A percentile compares a stretch with the other conserved stretches of the same genome.
Conservation (phyloP, 2,888 invertebrate genomes). For the Standfussiana lucernea region DNA sequence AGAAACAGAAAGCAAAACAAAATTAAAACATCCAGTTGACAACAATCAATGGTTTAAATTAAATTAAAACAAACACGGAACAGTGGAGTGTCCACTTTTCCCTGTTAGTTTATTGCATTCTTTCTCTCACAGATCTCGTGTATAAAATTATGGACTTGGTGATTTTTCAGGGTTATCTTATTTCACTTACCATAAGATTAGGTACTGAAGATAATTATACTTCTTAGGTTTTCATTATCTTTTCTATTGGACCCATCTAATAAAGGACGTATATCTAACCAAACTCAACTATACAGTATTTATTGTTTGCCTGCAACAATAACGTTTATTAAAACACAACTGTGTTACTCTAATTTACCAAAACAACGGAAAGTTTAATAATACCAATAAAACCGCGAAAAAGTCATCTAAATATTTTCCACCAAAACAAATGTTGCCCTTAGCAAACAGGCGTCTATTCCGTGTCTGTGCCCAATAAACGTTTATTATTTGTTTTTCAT, state of each 20-base stretch:
- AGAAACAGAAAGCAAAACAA: too few relatives aligned
- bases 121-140: too few relatives aligned
- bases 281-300: background rate
- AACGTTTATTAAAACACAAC: background rate
- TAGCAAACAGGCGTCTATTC: conserved; percentile 23
- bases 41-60: too few relatives aligned
- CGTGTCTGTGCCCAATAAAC: conserved; percentile 55
- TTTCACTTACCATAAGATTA: background rate
- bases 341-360: background rate
- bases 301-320: background rate
- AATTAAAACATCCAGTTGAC: too few relatives aligned
- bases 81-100: too few relatives aligned
- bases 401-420: conserved; percentile 22
- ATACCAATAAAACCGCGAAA: background rate
- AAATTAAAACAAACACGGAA: too few relatives aligned
- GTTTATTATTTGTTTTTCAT: conserved; percentile 54
- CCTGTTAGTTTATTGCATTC: too few relatives aligned
- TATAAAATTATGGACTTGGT: background rate
- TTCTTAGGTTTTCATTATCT: background rate
- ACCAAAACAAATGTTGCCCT: conserved; percentile 17
- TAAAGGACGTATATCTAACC: background rate
- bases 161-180: background rate
- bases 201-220: background rate
- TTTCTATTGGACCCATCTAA: background rate
- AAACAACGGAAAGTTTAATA: background rate